Base-by-base conservation (phyloP, 2,113 vertebrate genomes). In the Acrocephalus kingi region DNA sequence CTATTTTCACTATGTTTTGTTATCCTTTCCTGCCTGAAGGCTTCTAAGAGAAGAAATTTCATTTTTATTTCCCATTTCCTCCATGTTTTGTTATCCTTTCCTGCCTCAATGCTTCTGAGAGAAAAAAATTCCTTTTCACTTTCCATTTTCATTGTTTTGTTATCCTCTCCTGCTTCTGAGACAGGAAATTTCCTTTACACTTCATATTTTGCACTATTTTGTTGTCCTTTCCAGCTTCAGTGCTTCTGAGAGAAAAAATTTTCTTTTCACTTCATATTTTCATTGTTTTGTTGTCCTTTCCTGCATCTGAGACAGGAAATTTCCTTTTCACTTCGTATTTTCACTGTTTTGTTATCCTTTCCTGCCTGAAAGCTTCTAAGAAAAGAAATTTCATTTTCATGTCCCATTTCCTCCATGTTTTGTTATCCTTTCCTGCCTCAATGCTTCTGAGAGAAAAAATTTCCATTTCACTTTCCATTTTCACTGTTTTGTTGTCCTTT, bases 371-470 rank as follows among this genome's bases (percentile, higher is more conserved):
- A 27, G 31, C 39, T 77, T 41, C n/a, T 64, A 33, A 48, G 27
- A 66, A 19, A 21, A 28, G 19, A 46, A 92, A 80, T 4, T 0
- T 0, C 31, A 17, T 6, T 41, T 72, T 72, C 2, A 3, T 3
- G 43, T 55, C 9, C 1, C 5, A 4, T 71, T 39, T 72, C 6
- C 13, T n/a, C 8, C 2, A 3, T 51, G 15, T 27, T 27, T 51
- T 25, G 11, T 31, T 43, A 1, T 74, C 31, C 18, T n/a, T 7
- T 52, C 51, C 3, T 72, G 7, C 37, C 25, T 51, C 25, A 52
- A 25, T 18, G 15, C 37, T 33, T 19, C 51, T 24, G 16, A 43
- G 49, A 39, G 4, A 33, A 15, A 23, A 54, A 54, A 54, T 33
- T 41, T 41, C 12, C 69, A 14, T n/a, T 28, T 46, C 7, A 3